Evolutionary conservation across 2,888 invertebrate genomes (phyloP).

Genomic region (Diadromus collaris): DNA sequence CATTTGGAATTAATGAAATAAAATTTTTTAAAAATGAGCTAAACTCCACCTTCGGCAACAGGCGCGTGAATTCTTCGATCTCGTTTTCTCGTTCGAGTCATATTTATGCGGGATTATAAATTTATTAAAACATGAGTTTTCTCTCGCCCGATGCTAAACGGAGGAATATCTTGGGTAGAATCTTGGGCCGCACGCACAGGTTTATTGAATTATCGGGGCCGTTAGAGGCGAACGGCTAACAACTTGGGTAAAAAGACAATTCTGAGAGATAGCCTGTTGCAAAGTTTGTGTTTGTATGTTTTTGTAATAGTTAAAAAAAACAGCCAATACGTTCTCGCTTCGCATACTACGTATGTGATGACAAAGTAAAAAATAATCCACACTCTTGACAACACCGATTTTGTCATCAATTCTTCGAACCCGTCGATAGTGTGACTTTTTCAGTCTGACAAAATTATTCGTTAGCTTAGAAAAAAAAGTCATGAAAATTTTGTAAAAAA

Average conservation of each 20-base stretch:
- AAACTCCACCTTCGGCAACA: background rate
- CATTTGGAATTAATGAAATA: background rate
- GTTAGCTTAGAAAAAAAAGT: too few relatives aligned
- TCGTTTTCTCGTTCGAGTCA: conserved; percentile 14
- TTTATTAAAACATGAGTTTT: conserved; percentile 20
- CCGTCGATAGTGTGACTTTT: too few relatives aligned
- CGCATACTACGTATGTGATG: background rate
- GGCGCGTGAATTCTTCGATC: conserved; percentile 30
- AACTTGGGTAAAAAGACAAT: background rate
- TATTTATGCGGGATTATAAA: conserved; percentile 21
- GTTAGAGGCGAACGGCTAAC: background rate
- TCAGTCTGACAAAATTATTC: too few relatives aligned
- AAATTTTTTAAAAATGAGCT: conserved; percentile 8
- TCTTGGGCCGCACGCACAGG: background rate
- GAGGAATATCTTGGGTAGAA: conserved; percentile 8
- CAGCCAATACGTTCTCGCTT: background rate
- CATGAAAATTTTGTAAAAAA: too few relatives aligned
- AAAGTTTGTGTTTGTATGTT: background rate
- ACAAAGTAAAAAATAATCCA: background rate
- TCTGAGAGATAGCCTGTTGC: background rate
- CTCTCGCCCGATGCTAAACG: background rate
- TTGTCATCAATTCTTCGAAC: background rate
- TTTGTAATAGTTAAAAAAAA: background rate
- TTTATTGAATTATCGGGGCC: background rate
- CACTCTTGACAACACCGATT: background rate